Percentiles rank a stretch among this genome's conserved stretches.
phyloP scores from a whole-genome alignment of 2,888 invertebrate species.

The Caenorhabditis afra region DNA sequence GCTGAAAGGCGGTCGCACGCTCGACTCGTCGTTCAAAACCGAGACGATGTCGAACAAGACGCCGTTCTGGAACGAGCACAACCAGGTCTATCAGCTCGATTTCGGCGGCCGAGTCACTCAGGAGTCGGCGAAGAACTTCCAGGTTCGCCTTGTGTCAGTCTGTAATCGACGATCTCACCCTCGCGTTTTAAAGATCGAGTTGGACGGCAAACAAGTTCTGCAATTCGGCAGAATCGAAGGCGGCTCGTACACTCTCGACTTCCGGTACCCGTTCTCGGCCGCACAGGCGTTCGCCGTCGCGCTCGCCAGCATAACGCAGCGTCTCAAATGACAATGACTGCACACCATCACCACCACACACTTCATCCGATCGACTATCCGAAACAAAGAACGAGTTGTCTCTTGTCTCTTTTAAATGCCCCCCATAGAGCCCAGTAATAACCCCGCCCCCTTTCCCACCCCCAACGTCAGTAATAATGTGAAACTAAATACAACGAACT shows the following conservation, averaged over 20 bases:
- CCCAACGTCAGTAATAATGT: background rate
- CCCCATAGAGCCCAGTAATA: background rate
- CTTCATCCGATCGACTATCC: background rate
- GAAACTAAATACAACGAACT: constrained; percentile 11
- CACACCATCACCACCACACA: background rate
- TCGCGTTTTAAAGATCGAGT: constrained; percentile 60
- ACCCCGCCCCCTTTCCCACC: background rate
- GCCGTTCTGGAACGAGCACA: constrained; percentile 98
- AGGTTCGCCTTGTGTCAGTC: too few species aligned
- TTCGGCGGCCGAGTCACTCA: constrained; percentile 99
- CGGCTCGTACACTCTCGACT: constrained; percentile 96
- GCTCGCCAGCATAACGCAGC: constrained; percentile 94
- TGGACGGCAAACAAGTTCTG: constrained; percentile 88
- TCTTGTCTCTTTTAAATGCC: too few species aligned
- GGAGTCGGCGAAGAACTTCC: constrained; percentile 99
- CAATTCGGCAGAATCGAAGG: constrained; percentile 99
- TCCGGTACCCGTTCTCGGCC: constrained; percentile 96
- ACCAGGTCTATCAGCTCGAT: constrained; percentile 98
- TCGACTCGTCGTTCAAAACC: constrained; percentile 35
- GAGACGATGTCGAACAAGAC: constrained; percentile 93
- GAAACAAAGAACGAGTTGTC: constrained; percentile 18
- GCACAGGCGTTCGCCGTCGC: constrained; percentile 98
- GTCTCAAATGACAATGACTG: constrained; percentile 86
- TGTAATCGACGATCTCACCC: background rate
- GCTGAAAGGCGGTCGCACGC: constrained; percentile 12